Conservation (phyloP, 2,113 vertebrate species). For the Coreoperca whiteheadi region DNA sequence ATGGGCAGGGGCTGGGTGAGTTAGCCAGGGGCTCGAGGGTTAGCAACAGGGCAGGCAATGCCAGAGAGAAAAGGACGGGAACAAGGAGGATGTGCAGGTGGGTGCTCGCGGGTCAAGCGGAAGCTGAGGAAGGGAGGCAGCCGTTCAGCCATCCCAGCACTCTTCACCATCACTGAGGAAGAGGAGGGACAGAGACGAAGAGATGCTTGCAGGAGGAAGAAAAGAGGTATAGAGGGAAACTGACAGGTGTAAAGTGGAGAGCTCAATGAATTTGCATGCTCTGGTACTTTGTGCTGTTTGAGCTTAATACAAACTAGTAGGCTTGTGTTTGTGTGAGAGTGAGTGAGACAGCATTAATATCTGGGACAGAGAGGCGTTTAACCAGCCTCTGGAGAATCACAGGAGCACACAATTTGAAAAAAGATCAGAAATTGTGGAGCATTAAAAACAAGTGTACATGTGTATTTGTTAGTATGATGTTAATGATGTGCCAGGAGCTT, state of each 20-base stretch:
- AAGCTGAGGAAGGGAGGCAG: constrained; percentile 87
- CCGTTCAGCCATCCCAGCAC: constrained; percentile 85
- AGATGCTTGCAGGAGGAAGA: constrained; percentile 74
- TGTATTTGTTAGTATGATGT: neutral
- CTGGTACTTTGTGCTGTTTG: constrained; percentile 1
- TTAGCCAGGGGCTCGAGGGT: constrained; percentile 74
- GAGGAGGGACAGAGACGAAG: constrained; percentile 91
- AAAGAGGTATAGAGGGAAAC: constrained; percentile 83
- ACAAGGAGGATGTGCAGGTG: constrained; percentile 57
- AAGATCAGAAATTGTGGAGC: neutral
- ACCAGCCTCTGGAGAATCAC: constrained; percentile 8
- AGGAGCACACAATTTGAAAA: neutral
- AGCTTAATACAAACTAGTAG: neutral
- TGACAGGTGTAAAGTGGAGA: neutral
- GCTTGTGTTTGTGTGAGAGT: constrained; percentile 1
- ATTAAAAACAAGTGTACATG: neutral
- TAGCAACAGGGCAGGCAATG: constrained; percentile 71
- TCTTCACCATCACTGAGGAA: constrained; percentile 97
- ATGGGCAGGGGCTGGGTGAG: constrained; percentile 69
- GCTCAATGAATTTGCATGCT: neutral
- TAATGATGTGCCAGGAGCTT: neutral
- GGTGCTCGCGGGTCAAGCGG: constrained; percentile 81
- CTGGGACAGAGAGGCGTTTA: constrained; percentile 27
- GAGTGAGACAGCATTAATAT: constrained; percentile 7
- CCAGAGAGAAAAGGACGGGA: constrained; percentile 61